Conservation (phyloP, 2,888 invertebrate genomes). For the Uloborus plumipes region DNA sequence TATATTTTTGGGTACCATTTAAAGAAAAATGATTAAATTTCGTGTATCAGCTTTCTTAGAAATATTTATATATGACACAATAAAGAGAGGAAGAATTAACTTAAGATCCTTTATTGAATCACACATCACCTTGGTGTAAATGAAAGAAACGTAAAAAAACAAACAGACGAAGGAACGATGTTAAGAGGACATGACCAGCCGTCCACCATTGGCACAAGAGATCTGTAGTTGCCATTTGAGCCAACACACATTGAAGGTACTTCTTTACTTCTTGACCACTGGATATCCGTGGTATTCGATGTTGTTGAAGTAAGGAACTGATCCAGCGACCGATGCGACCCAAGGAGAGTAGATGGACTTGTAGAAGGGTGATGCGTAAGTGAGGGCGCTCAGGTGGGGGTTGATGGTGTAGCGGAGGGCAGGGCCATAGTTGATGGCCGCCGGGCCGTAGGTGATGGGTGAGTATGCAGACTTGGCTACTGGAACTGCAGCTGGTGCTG, state of each 20-base stretch:
- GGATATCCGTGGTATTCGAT: constrained; percentile 59
- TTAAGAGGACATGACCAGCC: constrained; percentile 41
- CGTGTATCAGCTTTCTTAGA: too few relatives aligned
- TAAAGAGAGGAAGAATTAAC: constrained; percentile 13
- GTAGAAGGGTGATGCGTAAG: constrained; percentile 32
- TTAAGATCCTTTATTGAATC: constrained; percentile 49
- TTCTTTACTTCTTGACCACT: constrained; percentile 45
- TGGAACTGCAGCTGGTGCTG: constrained; percentile 49
- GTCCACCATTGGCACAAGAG: constrained; percentile 11
- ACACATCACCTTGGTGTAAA: constrained; percentile 10
- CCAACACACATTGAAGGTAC: too few relatives aligned
- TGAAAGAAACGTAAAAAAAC: constrained; percentile 10
- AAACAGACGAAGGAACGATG: constrained; percentile 46
- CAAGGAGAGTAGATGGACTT: constrained; percentile 45
- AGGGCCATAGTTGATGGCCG: constrained; percentile 16
- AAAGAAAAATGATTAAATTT: too few relatives aligned
- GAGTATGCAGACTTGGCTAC: constrained; percentile 47
- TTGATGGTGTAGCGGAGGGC: constrained; percentile 42
- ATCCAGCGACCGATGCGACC: constrained; percentile 52
- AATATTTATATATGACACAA: not conserved
- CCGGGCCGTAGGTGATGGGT: constrained; percentile 9
- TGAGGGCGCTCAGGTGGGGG: constrained; percentile 23
- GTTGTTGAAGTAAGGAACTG: constrained; percentile 54
- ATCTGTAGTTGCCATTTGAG: not conserved
- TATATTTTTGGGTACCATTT: too few relatives aligned